Percentiles rank a stretch among this genome's conserved stretches.
Evolutionary conservation across 2,888 invertebrate genomes (phyloP).

Genomic region (Parnassius smintheus): DNA sequence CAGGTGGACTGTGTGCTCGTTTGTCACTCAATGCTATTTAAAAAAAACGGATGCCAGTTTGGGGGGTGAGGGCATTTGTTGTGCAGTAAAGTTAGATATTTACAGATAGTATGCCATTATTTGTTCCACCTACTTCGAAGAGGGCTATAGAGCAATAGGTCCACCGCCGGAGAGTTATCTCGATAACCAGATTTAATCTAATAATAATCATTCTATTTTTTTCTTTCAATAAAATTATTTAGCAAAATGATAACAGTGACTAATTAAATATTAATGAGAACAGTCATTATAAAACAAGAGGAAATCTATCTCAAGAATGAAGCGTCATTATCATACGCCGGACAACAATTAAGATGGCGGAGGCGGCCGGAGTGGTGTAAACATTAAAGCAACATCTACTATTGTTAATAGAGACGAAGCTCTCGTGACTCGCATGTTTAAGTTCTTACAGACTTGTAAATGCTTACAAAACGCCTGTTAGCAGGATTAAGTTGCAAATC

Average conservation of each 20-base stretch:
- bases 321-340: slow-evolving; percentile 46
- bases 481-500: slow-evolving; percentile 1
- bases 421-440: slow-evolving; percentile 43
- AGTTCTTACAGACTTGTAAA: slow-evolving; percentile 54
- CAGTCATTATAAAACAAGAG: slow-evolving; percentile 15
- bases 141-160: too few relatives aligned
- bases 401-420: slow-evolving; percentile 61
- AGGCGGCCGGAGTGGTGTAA: slow-evolving; percentile 45
- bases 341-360: slow-evolving; percentile 53
- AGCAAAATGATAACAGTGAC: background rate
- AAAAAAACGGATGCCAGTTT: too few relatives aligned
- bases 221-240: background rate
- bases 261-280: slow-evolving; percentile 23
- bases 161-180: too few relatives aligned
- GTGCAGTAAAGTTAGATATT: too few relatives aligned
- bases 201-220: too few relatives aligned
- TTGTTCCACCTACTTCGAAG: too few relatives aligned
- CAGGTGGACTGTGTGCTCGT: too few relatives aligned
- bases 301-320: slow-evolving; percentile 14
- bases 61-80: too few relatives aligned
- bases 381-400: slow-evolving; percentile 50
- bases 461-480: slow-evolving; percentile 48
- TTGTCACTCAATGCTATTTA: too few relatives aligned
- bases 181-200: too few relatives aligned
- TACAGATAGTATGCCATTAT: too few relatives aligned